These are phyloP conservation scores for Pelodytes ibericus DNA, from an alignment of 2,797 vertebrate genomes.

Conservation along the genomic window DNA sequence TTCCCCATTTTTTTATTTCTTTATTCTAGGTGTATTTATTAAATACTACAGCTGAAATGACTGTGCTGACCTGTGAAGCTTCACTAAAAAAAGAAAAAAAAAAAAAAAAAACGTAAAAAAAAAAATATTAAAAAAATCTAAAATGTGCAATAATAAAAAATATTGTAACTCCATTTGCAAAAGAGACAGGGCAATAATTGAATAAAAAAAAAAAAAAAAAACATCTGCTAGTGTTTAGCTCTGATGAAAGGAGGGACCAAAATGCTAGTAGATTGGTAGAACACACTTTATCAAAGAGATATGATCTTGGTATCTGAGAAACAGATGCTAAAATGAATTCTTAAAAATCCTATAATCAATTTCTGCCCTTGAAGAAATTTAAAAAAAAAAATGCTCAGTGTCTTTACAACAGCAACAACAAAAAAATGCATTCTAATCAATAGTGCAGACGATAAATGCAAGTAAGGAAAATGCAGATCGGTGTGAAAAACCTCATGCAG, in stretches of 20 bases:
- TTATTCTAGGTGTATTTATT: too few relatives aligned
- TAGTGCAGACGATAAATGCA: constrained; percentile 39
- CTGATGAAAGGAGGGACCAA: too few relatives aligned
- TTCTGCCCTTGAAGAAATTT: constrained; percentile 38
- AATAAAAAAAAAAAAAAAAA: too few relatives aligned
- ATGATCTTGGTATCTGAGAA: background rate
- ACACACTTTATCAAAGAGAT: constrained; percentile 21
- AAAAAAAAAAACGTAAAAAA: too few relatives aligned
- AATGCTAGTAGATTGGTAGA: too few relatives aligned
- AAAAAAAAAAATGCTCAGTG: background rate
- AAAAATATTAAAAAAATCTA: background rate
- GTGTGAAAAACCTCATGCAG: background rate
- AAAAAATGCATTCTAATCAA: background rate
- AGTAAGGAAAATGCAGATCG: constrained; percentile 18
- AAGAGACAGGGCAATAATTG: background rate
- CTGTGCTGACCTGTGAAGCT: too few relatives aligned
- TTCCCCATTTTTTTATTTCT: too few relatives aligned
- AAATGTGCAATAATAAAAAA: background rate
- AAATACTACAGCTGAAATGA: too few relatives aligned
- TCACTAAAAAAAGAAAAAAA: too few relatives aligned
- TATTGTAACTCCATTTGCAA: background rate
- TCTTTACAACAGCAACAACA: too few relatives aligned
- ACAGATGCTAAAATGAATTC: constrained; percentile 5
- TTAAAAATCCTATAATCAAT: constrained; percentile 50
- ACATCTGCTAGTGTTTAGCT: too few relatives aligned